Percentiles rank a stretch among this genome's conserved stretches.
phyloP scores from a whole-genome alignment of 2,797 vertebrate genomes.

The Synaphobranchus kaupii region DNA sequence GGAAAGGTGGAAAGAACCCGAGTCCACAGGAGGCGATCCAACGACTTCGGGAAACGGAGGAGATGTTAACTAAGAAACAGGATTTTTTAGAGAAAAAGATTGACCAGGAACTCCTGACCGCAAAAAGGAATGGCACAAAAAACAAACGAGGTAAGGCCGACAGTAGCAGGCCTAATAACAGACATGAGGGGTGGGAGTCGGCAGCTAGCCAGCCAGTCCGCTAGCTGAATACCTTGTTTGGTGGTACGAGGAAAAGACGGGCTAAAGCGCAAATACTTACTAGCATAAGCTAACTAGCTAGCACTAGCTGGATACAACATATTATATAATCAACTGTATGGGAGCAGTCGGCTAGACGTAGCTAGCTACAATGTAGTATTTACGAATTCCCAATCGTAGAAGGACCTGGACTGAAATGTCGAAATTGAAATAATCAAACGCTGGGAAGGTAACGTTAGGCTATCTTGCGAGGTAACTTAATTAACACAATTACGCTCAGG shows the following conservation, averaged over 20 bases:
- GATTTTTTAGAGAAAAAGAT: conserved; percentile 96
- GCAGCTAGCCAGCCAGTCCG: background rate
- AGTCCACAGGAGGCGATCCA: conserved; percentile 94
- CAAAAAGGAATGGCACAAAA: conserved; percentile 94
- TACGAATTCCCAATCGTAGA: no score
- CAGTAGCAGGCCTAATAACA: background rate
- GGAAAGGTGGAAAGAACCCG: conserved; percentile 83
- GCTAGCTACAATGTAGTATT: no score
- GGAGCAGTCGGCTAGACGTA: no score
- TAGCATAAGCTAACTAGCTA: background rate
- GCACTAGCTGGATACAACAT: background rate
- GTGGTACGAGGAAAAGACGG: background rate
- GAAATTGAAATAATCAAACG: background rate
- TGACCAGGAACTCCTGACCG: conserved; percentile 86
- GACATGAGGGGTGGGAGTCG: background rate
- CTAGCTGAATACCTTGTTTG: background rate
- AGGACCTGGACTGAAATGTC: background rate
- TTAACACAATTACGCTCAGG: background rate
- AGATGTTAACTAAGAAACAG: conserved; percentile 96
- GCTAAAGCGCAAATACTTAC: background rate
- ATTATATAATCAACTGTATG: background rate
- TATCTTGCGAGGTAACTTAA: no score
- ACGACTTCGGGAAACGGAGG: conserved; percentile 93
- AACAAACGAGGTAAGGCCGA: conserved; percentile 88
- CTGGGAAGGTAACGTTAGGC: background rate